Evolutionary conservation across 1,140 invertebrate species (phyloP), one percentile per base, ranked within the genome.

Genomic region (Drosophila takahashii): DNA sequence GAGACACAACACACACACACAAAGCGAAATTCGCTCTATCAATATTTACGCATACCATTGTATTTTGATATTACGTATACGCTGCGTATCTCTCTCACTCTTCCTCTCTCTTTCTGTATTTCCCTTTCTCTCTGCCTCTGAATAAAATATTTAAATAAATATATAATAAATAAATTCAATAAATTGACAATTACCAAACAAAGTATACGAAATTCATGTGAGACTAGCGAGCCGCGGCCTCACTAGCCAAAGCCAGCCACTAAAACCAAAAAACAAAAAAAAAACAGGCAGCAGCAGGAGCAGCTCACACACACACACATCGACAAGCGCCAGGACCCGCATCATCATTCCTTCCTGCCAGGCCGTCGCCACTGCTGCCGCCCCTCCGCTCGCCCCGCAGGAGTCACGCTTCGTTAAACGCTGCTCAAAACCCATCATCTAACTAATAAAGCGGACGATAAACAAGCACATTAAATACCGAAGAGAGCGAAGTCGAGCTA

Each of bases 41-140:
- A 85, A 78, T 85, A 86, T 86, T 81, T 81, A 86, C 81, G 70
- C 81, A 86, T 78, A 85, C 81, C 64, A 85, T 85, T 85, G 77
- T 85, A 80, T 78, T 86, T 67, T 61, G 37, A 81, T 75, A 81
- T 86, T 86, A 86, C 81, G 81, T 86, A 86, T 86, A 81, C 81
- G 81, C 74, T 67, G 58, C 69, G 60, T 75, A 60, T 53, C 60
- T 45, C 57, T 50, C 37, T 51, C 58, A 45, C 50, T 41, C 50
- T 52, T 22, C 42, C 50, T 53, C 34, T 39, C 41, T 70, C 45
- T 32, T 29, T 37, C 37, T 70, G 53, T 53, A 41, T 44, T 29
- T 64, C 50, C 50, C 60, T 42, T 32, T 39, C 10, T 26, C 16
- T 37, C 51, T 10, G 36, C 54, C 50, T 37, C 15, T 60, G 39